Evolutionary conservation across 2,113 vertebrate genomes (phyloP), one percentile per base, ranked within the genome.

Genomic region (Apistogramma diplotaenia): DNA sequence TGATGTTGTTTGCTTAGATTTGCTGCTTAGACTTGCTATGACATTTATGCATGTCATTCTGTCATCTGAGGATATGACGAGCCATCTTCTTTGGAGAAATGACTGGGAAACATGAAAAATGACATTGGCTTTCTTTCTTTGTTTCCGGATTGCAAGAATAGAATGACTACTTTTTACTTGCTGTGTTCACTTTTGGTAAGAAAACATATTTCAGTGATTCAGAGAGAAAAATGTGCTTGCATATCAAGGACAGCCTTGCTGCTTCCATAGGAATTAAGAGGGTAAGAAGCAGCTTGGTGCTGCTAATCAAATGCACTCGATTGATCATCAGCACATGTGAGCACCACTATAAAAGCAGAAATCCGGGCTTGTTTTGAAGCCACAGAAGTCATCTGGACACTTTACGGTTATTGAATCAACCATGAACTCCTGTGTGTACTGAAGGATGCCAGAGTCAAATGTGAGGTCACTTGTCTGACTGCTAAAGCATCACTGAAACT

Each of bases 341-440:
- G 12, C 40, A 43, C 40, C 40, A 15, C 4, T 13, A 15, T 43
- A 15, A 70, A 70, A 49, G 23, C 62, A 19, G 23, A 49, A 29
- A 25, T 49, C 23, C 49, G 46, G 62, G 62, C 62, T 67, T 12
- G 23, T 67, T 67, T 67, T 67, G 62, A 27, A 49, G 40, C 9
- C 21, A 29, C 4, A 49, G 62, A 25, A 29, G 23, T 37, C 61
- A 27, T 23, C 62, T 67, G 62, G 5, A 23, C 16, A 49, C 9
- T 23, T 67, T 49, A 40, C 40, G 29, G 62, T 67, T 27, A 29
- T 27, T 49, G 62, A 49, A 23, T 67, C 40, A 7, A 67, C 9
- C 62, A 46, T 67, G 37, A 67, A 67, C 0, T 46, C 0, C 2
- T 5, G 0, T 1, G 0, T 27, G 18, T 46, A 46, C 18, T 8